Base-by-base conservation (phyloP, 1,140 invertebrate species). In the Leptestheria dahalacensis region DNA sequence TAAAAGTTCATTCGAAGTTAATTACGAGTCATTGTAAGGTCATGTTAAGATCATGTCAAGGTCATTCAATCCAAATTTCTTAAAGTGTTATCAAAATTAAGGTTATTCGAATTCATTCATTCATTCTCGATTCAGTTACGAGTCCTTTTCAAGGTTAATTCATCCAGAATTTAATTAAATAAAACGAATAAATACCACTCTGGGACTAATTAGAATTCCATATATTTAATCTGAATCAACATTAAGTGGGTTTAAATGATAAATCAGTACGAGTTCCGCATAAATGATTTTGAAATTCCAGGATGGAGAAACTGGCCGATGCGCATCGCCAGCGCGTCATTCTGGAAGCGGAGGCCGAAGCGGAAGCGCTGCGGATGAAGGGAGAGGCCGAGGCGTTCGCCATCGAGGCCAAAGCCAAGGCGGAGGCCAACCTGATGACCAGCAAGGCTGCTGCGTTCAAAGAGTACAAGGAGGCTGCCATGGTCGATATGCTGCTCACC, bases 371-470 rank as follows among this genome's bases (percentile, higher is more conserved):
- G 21, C 77, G 79, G 68, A 76, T 84, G 57, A 78, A 81, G 57
- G 88, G 87, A 10, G 88, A 93, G 71, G 93, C 94, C 9, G 90
- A 96, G 72, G 92, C 94, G 0, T 94, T 81, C 72, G 90, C 92
- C 21, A 88, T 97, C 68, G 82, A 91, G 66, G 90, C 88, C 1
- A 93, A 92, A 72, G 93, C 92, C 0, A 89, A 84, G 65, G 93
- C 94, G 10, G 93, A 97, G 69, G 91, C 92, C 3, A 91, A 93
- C 73, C 91, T 94, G 75, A 94, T 97, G 86, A 82, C 85, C 1
- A 91, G 91, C 73, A 97, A 97, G 70, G 94, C 93, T 10, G 91
- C 94, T 66, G 94, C 94, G 23, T 97, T 85, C 82, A 90, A 87
- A 68, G 90, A 96, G 68, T 98, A 96, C 69, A 88, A 91, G 64